Conservation (phyloP, 2,888 invertebrate genomes). For the Dryococelus australis region DNA sequence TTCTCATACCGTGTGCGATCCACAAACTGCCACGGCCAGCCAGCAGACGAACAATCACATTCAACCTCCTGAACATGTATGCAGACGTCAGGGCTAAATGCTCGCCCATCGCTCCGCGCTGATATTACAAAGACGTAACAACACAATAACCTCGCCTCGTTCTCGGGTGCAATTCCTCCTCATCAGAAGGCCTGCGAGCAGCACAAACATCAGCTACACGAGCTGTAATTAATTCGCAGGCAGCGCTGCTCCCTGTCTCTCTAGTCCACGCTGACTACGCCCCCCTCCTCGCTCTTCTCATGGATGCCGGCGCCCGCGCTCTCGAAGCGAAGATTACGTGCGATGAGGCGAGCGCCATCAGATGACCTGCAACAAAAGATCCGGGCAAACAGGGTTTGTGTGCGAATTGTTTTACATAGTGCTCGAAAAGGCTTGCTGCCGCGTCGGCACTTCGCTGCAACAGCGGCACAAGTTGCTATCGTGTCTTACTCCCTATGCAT, state of each 20-base stretch:
- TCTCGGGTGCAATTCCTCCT: background rate
- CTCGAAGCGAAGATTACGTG: background rate
- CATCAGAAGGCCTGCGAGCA: background rate
- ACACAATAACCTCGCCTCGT: background rate
- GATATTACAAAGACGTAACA: background rate
- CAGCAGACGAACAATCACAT: no score
- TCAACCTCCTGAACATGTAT: no score
- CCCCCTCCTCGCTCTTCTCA: no score
- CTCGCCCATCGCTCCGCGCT: no score
- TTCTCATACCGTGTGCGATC: no score
- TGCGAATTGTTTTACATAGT: slow-evolving; percentile 10
- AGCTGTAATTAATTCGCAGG: background rate
- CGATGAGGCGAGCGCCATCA: background rate
- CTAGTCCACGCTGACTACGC: no score
- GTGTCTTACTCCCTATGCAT: background rate
- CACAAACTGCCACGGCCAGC: no score
- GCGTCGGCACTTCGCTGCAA: background rate
- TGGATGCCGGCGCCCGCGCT: no score
- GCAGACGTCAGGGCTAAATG: no score
- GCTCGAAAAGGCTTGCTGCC: background rate
- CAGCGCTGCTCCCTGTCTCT: no score
- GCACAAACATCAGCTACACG: background rate
- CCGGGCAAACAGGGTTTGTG: background rate
- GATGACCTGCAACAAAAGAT: background rate
- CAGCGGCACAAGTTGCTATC: background rate